A percentile compares a stretch with the other conserved stretches of the same genome.
These are phyloP conservation scores for Hemichromis elongatus DNA, from an alignment of 2,113 vertebrate genomes.

Conservation along the genomic window DNA sequence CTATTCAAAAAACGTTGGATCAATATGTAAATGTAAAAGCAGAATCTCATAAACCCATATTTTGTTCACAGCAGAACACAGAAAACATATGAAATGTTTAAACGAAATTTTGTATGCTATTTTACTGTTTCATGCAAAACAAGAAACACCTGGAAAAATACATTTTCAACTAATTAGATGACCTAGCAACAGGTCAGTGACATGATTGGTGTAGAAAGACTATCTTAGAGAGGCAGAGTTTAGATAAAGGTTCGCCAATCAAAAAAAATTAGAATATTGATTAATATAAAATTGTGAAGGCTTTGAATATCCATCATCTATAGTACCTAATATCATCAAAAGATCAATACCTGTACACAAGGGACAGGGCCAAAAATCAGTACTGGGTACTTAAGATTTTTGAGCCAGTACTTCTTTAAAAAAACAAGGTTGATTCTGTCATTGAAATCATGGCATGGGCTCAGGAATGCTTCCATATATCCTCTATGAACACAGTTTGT, in stretches of 20 bases:
- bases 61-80: background rate
- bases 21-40: background rate
- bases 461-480: no score
- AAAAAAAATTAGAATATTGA: background rate
- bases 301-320: background rate
- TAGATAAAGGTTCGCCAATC: background rate
- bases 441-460: no score
- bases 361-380: background rate
- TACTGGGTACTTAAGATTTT: background rate
- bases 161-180: background rate
- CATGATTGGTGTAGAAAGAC: background rate
- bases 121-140: background rate
- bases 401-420: no score
- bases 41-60: background rate
- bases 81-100: background rate
- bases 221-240: background rate
- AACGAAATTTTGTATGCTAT: background rate
- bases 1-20: background rate
- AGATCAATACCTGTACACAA: background rate
- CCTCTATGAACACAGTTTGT: no score
- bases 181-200: background rate
- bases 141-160: background rate
- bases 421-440: no score
- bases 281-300: background rate
- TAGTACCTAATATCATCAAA: background rate